A percentile compares a stretch with the other conserved stretches of the same genome.
Conservation (phyloP, 2,888 invertebrate species). For the Doris montereyensis region DNA sequence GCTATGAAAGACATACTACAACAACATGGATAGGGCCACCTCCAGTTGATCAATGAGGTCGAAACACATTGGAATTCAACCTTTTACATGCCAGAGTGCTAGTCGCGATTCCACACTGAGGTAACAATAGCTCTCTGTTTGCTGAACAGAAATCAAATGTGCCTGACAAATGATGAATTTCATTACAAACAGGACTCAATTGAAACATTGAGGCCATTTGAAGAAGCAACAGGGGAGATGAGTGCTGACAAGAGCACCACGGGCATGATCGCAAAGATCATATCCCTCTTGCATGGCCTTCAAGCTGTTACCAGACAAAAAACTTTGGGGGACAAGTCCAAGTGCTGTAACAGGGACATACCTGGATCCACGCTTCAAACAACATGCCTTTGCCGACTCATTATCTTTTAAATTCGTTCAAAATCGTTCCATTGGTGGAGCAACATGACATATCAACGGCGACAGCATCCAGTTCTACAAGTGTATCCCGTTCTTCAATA, state of each 20-base stretch:
- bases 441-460: no score
- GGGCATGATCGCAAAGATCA: background rate
- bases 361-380: conserved; percentile 25
- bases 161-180: no score
- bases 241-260: background rate
- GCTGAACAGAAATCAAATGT: no score
- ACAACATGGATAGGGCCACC: background rate
- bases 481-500: no score
- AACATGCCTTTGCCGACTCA: background rate
- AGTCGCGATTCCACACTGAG: background rate
- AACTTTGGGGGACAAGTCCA: no score
- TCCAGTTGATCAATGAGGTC: background rate
- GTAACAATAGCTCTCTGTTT: background rate
- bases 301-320: background rate
- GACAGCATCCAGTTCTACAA: no score
- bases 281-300: background rate
- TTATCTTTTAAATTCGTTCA: no score
- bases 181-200: background rate
- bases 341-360: background rate
- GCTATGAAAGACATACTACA: background rate
- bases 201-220: background rate
- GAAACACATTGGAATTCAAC: conserved; percentile 6
- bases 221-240: background rate
- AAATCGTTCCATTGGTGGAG: no score
- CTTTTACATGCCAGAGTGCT: background rate